Base-by-base conservation (phyloP, 1,140 invertebrate genomes). In the Temnothorax longispinosus region DNA sequence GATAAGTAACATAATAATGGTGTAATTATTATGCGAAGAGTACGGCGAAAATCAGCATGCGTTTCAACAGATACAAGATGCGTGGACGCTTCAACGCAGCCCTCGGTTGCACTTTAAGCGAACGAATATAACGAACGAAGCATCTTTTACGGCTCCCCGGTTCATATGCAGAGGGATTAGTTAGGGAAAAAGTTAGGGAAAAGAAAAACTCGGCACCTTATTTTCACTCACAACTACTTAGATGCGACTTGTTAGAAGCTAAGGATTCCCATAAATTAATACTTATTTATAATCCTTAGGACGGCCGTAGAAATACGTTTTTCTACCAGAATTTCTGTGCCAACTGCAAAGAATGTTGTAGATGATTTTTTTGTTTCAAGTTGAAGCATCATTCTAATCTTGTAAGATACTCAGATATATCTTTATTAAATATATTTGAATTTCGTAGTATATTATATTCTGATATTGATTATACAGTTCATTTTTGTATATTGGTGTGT, bases 401-500 rank as follows among this genome's bases (percentile, higher is more conserved):
- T 95, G 95, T 95, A 95, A 95, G 91, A 95, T 95, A 95, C 93
- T 95, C 94, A 93, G 92, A 95, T 94, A 93, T 95, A 94, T 93
- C 93, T 95, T 95, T 95, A 95, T 94, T 93, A 94, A 94, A 95
- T 94, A 95, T 94, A 95, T 94, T 94, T 95, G 92, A 95, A 95
- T 93, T 95, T 95, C 94, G 94, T 95, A 95, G 94, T 92, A 95
- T 94, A 95, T 95, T 95, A 95, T 95, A 95, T 95, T 95, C 94
- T 94, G 93, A 95, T 95, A 95, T 95, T 95, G 94, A 95, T 91
- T 91, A 91, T 95, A 95, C 93, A 92, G 92, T 95, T 95, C 94
- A 95, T 95, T 95, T 95, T 95, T 95, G 95, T 95, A 95, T 95
- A 95, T 95, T 95, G 95, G 95, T 95, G 95, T 95, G 95, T 95